Evolutionary conservation across 92 coral and sea anemone species (phyloP).

Genomic region (Palythoa grandiflora): DNA sequence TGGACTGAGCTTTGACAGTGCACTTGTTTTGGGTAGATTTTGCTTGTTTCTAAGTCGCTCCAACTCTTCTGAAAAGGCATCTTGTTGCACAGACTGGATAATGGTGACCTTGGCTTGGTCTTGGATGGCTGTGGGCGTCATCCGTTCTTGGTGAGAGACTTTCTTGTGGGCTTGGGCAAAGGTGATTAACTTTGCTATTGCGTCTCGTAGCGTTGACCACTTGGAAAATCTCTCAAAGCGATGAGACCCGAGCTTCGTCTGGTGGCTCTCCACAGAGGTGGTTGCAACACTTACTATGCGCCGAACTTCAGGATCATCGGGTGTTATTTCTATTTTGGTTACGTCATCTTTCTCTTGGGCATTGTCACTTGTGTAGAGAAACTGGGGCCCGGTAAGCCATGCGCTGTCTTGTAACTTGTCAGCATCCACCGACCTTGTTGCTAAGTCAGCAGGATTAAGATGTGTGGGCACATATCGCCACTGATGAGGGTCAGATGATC

Average conservation of each 20-base stretch:
- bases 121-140: not conserved
- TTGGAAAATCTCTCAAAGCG: conserved; percentile 58
- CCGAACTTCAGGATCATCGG: conserved; percentile 62
- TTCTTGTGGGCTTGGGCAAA: not conserved
- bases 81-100: conserved; percentile 43
- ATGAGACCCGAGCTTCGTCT: conserved; percentile 33
- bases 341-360: not conserved
- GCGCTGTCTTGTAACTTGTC: conserved; percentile 46
- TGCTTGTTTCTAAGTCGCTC: not conserved
- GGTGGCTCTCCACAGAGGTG: conserved; percentile 20
- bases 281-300: conserved; percentile 17
- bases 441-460: conserved; percentile 67
- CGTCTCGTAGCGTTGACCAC: conserved; percentile 53
- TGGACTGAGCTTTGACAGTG: conserved; percentile 49
- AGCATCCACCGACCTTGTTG: conserved; percentile 63
- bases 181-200: conserved; percentile 33
- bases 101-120: conserved; percentile 29
- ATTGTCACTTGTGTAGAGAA: conserved; percentile 32
- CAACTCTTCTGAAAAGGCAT: conserved; percentile 41
- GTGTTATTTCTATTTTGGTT: not conserved
- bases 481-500: conserved; percentile 55
- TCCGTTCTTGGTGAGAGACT: not conserved
- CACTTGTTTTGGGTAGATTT: conserved; percentile 21
- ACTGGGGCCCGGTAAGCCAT: conserved; percentile 63
- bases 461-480: conserved; percentile 63